Conservation (phyloP, 53 echinoderm and acorn worm genomes). For the Mesocentrotus franciscanus region DNA sequence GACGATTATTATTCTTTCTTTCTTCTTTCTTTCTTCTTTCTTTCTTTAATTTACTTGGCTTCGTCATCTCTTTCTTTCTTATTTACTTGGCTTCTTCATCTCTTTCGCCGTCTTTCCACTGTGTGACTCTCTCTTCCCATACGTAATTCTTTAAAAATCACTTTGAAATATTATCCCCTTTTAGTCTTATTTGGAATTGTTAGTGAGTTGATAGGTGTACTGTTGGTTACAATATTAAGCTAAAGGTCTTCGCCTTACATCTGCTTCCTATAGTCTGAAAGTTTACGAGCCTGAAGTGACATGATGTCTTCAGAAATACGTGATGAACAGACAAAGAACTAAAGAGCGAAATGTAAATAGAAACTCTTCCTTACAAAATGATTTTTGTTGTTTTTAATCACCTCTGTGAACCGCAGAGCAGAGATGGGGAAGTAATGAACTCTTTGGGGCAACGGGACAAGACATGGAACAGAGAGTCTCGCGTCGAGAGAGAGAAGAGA, state of each 20-base stretch:
- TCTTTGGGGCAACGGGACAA: neutral
- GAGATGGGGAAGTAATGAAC: neutral
- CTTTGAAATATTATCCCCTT: no score
- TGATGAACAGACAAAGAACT: constrained; percentile 14
- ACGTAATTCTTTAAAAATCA: no score
- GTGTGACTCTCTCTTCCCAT: neutral
- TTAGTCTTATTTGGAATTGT: no score
- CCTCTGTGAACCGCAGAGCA: neutral
- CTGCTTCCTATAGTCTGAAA: neutral
- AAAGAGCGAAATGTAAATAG: neutral
- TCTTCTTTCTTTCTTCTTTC: no score
- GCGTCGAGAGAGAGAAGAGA: neutral
- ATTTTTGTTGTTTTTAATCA: constrained; percentile 1
- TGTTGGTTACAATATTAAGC: neutral
- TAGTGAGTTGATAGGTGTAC: neutral
- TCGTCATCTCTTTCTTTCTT: no score
- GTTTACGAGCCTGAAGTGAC: constrained; percentile 8
- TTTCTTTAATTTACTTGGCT: no score
- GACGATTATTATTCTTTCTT: no score
- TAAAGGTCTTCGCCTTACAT: neutral
- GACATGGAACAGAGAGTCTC: neutral
- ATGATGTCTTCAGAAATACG: neutral
- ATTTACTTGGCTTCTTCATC: no score
- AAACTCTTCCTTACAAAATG: neutral
- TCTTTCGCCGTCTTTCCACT: no score